A percentile compares a stretch with the other conserved stretches of the same genome.
Conservation (phyloP, 2,113 vertebrate genomes). For the Vulpes vulpes region DNA sequence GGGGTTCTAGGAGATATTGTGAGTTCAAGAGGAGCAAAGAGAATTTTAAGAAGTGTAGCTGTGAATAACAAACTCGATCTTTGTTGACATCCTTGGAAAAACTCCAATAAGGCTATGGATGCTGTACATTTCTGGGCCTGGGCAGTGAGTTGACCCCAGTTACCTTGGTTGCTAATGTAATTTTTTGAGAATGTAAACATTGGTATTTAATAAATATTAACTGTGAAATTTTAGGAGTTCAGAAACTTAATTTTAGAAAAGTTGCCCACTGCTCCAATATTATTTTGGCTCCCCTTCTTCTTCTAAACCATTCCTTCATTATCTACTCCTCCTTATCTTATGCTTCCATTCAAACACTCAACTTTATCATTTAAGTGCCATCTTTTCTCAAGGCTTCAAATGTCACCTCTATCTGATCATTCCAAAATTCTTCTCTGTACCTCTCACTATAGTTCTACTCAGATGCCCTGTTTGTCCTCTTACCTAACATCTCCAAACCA, state of each 20-base stretch:
- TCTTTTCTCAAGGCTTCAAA: not conserved
- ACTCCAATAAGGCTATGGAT: not conserved
- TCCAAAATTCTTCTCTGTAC: not conserved
- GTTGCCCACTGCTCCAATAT: not conserved
- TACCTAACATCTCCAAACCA: not conserved
- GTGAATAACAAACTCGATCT: conserved; percentile 20
- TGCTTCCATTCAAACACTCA: not conserved
- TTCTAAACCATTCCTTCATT: not conserved
- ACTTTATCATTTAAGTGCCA: not conserved
- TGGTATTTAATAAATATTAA: not conserved
- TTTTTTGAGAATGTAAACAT: not conserved
- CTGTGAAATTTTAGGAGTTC: not conserved
- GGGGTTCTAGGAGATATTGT: not conserved
- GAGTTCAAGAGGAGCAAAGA: not conserved
- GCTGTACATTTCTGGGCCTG: not conserved
- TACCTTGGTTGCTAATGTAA: not conserved
- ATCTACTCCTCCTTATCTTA: not conserved
- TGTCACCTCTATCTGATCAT: not conserved
- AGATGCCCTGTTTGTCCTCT: not conserved
- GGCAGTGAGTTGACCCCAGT: not conserved
- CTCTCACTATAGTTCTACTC: not conserved
- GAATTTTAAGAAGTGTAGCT: conserved; percentile 56
- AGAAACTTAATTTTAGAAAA: not conserved
- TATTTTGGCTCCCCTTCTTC: not conserved
- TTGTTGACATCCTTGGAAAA: conserved; percentile 20